These are phyloP conservation scores for Otolemur crassicaudatus DNA, from an alignment of 2,797 vertebrate genomes.

Conservation along the genomic window DNA sequence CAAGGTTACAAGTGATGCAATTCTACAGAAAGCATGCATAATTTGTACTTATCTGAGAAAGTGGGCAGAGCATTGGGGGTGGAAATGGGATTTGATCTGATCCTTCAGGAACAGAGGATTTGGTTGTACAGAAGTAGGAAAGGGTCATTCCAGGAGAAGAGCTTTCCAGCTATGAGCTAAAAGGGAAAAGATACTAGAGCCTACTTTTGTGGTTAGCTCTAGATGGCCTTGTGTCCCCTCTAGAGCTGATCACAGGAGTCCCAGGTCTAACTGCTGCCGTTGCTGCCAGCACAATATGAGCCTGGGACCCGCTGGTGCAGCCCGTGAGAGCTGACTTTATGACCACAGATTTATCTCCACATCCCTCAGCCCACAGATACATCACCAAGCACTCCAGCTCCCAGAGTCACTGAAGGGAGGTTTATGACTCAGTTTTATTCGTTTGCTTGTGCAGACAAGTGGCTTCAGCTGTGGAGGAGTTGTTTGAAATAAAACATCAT, in stretches of 20 bases:
- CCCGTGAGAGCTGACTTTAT: background rate
- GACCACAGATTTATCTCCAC: conserved; percentile 54
- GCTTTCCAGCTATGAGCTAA: background rate
- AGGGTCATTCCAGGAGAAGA: background rate
- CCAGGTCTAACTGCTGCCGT: fast-evolving
- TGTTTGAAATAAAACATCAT: conserved; percentile 56
- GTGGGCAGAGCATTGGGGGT: background rate
- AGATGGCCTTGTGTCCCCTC: background rate
- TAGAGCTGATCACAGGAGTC: too few relatives aligned
- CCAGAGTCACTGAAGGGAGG: conserved; percentile 11
- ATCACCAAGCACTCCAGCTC: background rate
- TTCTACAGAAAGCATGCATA: background rate
- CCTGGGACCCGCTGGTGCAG: background rate
- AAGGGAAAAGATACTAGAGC: background rate
- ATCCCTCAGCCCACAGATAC: background rate
- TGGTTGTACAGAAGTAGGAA: background rate
- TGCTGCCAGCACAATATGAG: fast-evolving
- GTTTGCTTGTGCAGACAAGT: conserved; percentile 42
- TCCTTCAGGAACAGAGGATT: background rate
- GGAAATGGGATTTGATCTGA: background rate
- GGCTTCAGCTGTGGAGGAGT: conserved; percentile 35
- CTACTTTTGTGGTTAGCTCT: background rate
- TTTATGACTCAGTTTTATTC: conserved; percentile 61
- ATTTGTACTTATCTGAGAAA: background rate
- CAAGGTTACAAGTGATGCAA: background rate